Percentiles rank a stretch among this genome's conserved stretches.
Evolutionary conservation across 2,888 invertebrate genomes (phyloP).

Genomic region (Zhengitettix transpicula): DNA sequence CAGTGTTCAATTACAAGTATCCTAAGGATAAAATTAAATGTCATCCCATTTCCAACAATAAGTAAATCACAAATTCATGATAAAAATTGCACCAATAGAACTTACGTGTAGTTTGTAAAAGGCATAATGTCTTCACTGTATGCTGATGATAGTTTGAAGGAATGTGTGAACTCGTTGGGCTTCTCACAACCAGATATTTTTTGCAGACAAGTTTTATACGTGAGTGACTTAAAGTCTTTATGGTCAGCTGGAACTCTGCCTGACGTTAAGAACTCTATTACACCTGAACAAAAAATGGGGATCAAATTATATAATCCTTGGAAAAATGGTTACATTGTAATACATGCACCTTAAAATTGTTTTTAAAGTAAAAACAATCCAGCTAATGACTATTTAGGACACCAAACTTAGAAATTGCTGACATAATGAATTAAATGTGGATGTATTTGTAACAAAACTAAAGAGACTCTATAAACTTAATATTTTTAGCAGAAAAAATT

Average conservation of each 20-base stretch:
- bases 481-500: too few species aligned
- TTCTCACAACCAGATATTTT: constrained; percentile 78
- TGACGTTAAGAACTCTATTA: constrained; percentile 85
- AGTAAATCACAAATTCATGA: neutral
- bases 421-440: too few species aligned
- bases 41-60: neutral
- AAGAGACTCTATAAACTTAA: too few species aligned
- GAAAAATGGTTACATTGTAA: too few species aligned
- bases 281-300: constrained; percentile 40
- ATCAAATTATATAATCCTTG: neutral
- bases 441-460: too few species aligned
- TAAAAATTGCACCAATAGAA: constrained; percentile 14
- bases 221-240: constrained; percentile 89
- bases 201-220: constrained; percentile 79
- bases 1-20: too few species aligned
- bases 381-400: too few species aligned
- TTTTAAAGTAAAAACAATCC: too few species aligned
- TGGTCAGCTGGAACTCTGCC: constrained; percentile 85
- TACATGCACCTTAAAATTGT: too few species aligned
- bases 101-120: constrained; percentile 95
- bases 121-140: constrained; percentile 94
- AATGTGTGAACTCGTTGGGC: constrained; percentile 80
- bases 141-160: constrained; percentile 87
- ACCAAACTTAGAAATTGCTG: too few species aligned
- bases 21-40: neutral